Percentiles rank a stretch among this genome's conserved stretches.
These are phyloP conservation scores for Carapus acus DNA, from an alignment of 2,797 vertebrate species.

Conservation along the genomic window DNA sequence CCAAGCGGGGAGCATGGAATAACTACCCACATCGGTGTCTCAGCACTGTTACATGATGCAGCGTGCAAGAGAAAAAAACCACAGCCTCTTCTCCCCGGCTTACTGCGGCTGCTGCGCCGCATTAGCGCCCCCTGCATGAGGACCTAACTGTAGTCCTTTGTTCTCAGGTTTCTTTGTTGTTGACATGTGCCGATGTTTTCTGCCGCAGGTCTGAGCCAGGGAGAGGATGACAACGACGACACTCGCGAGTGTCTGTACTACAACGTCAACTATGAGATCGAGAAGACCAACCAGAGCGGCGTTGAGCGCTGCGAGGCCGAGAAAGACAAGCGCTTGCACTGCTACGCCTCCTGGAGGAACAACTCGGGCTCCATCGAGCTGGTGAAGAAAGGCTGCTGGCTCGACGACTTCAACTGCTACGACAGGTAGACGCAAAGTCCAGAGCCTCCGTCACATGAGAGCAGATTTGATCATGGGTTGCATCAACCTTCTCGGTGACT, in stretches of 20 bases:
- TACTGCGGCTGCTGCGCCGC: too few relatives aligned
- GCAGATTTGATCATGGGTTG: too few relatives aligned
- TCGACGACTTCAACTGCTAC: slow-evolving; percentile 98
- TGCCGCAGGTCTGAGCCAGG: slow-evolving; percentile 73
- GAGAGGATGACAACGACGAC: slow-evolving; percentile 77
- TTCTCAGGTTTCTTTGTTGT: too few relatives aligned
- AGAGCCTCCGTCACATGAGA: too few relatives aligned
- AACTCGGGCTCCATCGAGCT: slow-evolving; percentile 85
- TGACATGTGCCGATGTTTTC: neutral
- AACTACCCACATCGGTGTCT: too few relatives aligned
- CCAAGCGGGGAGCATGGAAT: too few relatives aligned
- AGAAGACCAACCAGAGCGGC: slow-evolving; percentile 90
- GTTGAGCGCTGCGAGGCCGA: slow-evolving; percentile 89
- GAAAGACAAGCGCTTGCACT: slow-evolving; percentile 89
- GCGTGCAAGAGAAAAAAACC: too few relatives aligned
- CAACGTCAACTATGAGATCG: slow-evolving; percentile 89
- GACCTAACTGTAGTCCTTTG: too few relatives aligned
- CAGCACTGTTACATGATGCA: too few relatives aligned
- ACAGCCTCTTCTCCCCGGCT: too few relatives aligned
- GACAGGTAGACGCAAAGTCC: slow-evolving; percentile 74
- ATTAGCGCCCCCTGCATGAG: too few relatives aligned
- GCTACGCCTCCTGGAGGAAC: slow-evolving; percentile 97
- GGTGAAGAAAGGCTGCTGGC: slow-evolving; percentile 96
- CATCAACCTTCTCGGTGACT: too few relatives aligned
- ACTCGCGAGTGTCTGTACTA: slow-evolving; percentile 87